Percentiles rank a stretch among this genome's conserved stretches.
phyloP scores from a whole-genome alignment of 1,140 invertebrate species.

The Globodera ellingtonae region DNA sequence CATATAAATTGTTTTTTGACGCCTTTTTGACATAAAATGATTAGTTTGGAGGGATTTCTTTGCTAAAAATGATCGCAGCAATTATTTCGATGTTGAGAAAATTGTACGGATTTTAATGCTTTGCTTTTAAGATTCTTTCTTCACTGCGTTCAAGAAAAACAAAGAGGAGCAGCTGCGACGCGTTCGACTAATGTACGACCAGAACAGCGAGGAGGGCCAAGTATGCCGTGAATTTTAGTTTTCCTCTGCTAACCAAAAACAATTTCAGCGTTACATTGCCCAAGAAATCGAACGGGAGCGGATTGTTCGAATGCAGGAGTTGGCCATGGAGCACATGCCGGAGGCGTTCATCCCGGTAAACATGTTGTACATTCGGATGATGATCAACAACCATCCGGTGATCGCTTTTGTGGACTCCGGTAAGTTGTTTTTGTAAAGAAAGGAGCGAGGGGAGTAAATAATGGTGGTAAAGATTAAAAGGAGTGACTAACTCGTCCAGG shows the following conservation, averaged over 20 bases:
- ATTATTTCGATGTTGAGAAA: background rate
- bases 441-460: too few species aligned
- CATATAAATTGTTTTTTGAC: too few species aligned
- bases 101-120: background rate
- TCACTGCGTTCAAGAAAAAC: constrained; percentile 19
- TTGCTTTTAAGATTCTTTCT: constrained; percentile 30
- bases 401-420: constrained; percentile 50
- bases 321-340: constrained; percentile 44
- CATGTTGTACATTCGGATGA: constrained; percentile 55
- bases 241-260: background rate
- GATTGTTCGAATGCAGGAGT: constrained; percentile 35
- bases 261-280: constrained; percentile 33
- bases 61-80: too few species aligned
- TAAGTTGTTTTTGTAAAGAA: background rate
- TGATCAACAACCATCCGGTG: constrained; percentile 47
- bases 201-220: constrained; percentile 42
- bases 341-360: constrained; percentile 45
- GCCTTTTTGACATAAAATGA: too few species aligned
- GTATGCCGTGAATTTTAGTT: background rate
- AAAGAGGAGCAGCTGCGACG: constrained; percentile 29
- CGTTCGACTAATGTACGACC: constrained; percentile 34
- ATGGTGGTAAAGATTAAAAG: too few species aligned
- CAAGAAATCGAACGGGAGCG: constrained; percentile 39
- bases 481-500: too few species aligned
- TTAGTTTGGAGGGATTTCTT: too few species aligned